phyloP scores from a whole-genome alignment of 2,888 invertebrate genomes.

The Nasonia oneida region DNA sequence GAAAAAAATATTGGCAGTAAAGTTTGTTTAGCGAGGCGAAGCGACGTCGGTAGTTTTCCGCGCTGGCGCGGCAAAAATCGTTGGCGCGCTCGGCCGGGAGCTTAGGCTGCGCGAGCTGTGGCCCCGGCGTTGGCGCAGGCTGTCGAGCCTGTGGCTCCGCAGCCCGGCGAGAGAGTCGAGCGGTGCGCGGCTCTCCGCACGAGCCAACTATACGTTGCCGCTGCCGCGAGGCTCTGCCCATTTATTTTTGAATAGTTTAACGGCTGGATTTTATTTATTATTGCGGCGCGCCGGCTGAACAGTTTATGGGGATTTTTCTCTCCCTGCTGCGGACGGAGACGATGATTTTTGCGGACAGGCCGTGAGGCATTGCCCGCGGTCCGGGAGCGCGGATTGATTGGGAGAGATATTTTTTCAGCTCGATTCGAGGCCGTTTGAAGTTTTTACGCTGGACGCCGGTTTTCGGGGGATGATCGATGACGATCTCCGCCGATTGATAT shows the following conservation, averaged over 20 bases:
- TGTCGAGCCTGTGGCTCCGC: constrained; percentile 53
- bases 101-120: constrained; percentile 73
- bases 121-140: constrained; percentile 64
- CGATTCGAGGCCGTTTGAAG: not conserved
- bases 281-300: not conserved
- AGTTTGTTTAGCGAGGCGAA: not conserved
- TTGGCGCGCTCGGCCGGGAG: constrained; percentile 63
- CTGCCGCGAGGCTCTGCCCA: constrained; percentile 44
- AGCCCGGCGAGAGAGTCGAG: constrained; percentile 25
- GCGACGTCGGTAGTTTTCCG: constrained; percentile 42
- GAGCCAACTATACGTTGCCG: constrained; percentile 10
- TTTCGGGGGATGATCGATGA: not conserved
- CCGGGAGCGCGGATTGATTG: not conserved
- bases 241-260: constrained; percentile 60
- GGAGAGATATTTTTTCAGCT: not conserved
- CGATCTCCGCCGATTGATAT: too few relatives aligned
- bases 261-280: constrained; percentile 49
- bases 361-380: not conserved
- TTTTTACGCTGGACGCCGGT: not conserved
- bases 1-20: not conserved
- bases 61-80: constrained; percentile 63
- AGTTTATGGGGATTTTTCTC: constrained; percentile 8
- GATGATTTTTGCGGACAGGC: not conserved
- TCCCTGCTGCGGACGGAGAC: not conserved
- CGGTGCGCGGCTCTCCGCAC: not conserved